phyloP scores from a whole-genome alignment of 2,888 invertebrate genomes.

The Andrena praecox region DNA sequence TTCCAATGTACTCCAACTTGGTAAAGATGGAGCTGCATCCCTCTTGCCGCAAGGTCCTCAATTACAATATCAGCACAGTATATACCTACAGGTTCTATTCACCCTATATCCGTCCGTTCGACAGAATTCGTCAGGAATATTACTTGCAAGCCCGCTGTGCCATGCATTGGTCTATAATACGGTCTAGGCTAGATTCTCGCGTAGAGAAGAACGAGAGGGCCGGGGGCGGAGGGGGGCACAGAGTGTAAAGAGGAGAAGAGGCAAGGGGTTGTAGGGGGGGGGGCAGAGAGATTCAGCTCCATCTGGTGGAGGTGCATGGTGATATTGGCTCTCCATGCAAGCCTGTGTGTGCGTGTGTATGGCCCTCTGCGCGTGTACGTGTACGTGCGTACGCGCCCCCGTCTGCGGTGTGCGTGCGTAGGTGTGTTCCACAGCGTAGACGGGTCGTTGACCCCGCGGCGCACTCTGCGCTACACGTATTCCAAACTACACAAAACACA shows the following conservation, averaged over 20 bases:
- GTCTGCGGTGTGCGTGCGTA: slow-evolving; percentile 29
- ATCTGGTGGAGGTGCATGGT: slow-evolving; percentile 79
- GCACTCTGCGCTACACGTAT: slow-evolving; percentile 80
- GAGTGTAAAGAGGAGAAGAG: slow-evolving; percentile 33
- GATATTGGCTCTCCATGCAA: slow-evolving; percentile 72
- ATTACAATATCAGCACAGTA: too few species aligned
- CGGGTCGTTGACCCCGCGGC: slow-evolving; percentile 82
- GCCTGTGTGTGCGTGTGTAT: slow-evolving; percentile 41
- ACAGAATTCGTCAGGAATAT: slow-evolving; percentile 70
- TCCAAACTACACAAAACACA: slow-evolving; percentile 81
- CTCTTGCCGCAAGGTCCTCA: too few species aligned
- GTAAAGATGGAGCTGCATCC: too few species aligned
- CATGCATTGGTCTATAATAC: slow-evolving; percentile 36
- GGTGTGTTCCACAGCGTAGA: slow-evolving; percentile 76
- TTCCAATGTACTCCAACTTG: too few species aligned
- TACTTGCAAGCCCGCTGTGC: slow-evolving; percentile 37
- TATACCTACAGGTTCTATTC: neutral
- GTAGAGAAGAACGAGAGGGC: slow-evolving; percentile 41
- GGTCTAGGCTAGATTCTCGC: slow-evolving; percentile 74
- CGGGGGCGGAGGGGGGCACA: neutral
- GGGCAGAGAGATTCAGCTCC: slow-evolving; percentile 73
- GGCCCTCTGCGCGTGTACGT: slow-evolving; percentile 36
- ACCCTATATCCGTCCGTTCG: slow-evolving; percentile 27
- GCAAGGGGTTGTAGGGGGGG: slow-evolving; percentile 52
- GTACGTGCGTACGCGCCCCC: slow-evolving; percentile 40